Evolutionary conservation across 2,113 vertebrate genomes (phyloP).

Genomic region (Pedionomus torquatus): DNA sequence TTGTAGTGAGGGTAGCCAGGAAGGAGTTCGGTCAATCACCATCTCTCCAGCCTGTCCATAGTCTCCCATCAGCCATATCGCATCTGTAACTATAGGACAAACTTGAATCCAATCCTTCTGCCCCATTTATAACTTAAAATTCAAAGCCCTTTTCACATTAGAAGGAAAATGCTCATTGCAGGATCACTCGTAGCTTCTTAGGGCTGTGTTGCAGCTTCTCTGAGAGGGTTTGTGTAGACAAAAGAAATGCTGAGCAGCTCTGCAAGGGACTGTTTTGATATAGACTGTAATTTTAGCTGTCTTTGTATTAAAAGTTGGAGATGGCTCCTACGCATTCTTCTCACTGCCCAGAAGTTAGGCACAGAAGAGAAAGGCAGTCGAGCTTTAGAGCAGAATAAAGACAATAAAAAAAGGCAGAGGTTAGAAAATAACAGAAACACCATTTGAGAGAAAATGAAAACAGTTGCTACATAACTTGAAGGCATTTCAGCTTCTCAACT

Average conservation of each 20-base stretch:
- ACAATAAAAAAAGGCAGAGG: background rate
- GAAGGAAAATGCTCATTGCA: constrained; percentile 4
- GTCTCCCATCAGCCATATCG: background rate
- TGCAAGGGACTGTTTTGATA: constrained; percentile 33
- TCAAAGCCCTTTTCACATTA: background rate
- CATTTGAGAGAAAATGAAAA: constrained; percentile 43
- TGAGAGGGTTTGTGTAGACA: background rate
- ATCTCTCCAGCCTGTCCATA: background rate
- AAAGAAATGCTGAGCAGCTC: constrained; percentile 8
- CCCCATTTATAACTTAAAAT: background rate
- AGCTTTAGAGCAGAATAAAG: constrained; percentile 26
- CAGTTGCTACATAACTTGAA: constrained; percentile 53
- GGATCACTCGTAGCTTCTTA: background rate
- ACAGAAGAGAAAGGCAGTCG: background rate
- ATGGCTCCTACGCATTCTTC: constrained; percentile 14
- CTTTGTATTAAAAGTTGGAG: constrained; percentile 26
- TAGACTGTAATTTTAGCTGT: background rate
- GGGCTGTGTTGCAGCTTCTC: background rate
- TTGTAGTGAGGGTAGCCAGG: background rate
- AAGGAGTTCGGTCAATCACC: background rate
- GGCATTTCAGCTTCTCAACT: constrained; percentile 44
- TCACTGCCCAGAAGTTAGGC: background rate
- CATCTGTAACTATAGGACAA: background rate
- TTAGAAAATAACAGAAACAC: constrained; percentile 34
- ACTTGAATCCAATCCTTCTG: background rate